Conservation (phyloP, 2,888 invertebrate species). For the Busseola fusca region DNA sequence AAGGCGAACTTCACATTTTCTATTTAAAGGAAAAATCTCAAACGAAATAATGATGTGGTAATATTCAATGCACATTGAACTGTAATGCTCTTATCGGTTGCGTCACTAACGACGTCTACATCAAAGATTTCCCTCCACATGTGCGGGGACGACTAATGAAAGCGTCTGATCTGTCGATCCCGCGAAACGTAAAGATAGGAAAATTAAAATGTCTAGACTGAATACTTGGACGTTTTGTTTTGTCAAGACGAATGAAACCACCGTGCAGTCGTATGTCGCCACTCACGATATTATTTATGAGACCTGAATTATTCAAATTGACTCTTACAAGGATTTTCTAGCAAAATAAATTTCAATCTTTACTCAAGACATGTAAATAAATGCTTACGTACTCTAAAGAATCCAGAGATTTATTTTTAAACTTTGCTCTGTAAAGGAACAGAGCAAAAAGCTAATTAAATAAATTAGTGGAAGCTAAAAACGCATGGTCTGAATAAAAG, state of each 20-base stretch:
- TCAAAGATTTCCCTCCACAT: constrained; percentile 85
- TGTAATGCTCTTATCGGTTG: constrained; percentile 77
- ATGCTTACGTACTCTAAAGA: constrained; percentile 47
- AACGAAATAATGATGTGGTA: constrained; percentile 70
- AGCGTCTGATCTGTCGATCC: constrained; percentile 82
- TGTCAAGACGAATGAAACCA: constrained; percentile 68
- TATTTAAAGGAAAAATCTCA: constrained; percentile 58
- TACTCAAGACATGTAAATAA: constrained; percentile 40
- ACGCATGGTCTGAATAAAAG: constrained; percentile 73
- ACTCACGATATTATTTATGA: constrained; percentile 67
- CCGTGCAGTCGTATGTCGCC: constrained; percentile 62
- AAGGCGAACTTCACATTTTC: constrained; percentile 44
- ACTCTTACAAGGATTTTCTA: constrained; percentile 57
- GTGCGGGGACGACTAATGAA: constrained; percentile 81
- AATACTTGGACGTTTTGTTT: constrained; percentile 78
- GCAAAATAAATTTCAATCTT: constrained; percentile 62
- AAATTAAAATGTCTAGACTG: constrained; percentile 89
- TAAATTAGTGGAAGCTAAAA: constrained; percentile 69
- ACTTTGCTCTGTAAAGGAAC: constrained; percentile 32
- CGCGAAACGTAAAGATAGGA: constrained; percentile 83
- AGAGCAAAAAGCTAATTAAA: constrained; percentile 71
- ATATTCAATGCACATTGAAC: constrained; percentile 65
- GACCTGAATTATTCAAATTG: constrained; percentile 71
- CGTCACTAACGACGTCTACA: constrained; percentile 81
- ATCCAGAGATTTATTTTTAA: constrained; percentile 48